Evolutionary conservation across 2,888 invertebrate species (phyloP), one percentile per base, ranked within the genome.

Genomic region (Tridacna gigas): DNA sequence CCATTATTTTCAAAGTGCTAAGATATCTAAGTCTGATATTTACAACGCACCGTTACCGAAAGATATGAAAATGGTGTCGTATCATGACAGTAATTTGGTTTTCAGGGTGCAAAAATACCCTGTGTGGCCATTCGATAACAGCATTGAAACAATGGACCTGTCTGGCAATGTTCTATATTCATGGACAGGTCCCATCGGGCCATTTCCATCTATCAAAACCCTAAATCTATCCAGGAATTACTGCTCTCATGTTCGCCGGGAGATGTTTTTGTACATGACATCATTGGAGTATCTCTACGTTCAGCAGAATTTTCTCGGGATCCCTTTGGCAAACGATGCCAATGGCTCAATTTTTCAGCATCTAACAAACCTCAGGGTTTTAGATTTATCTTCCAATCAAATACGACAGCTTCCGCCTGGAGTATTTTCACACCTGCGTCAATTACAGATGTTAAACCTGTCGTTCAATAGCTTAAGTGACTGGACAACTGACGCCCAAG

Each of bases 271-370:
- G 5, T 48, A 26, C 9, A n/a, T 79, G 48, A 4, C 45, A 13
- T 56, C 37, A 0, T n/a, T 86, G 0, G 65, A 65, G 56, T 56
- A 26, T n/a, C 66, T 86, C 5, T 76, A 78, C 13, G 25, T 78
- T 13, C 73, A 80, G n/a, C 56, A 71, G 18, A 86, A 86, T 45
- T 51, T 51, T n/a, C n/a, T 86, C 11, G 86, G 86, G 18, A 12
- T 63, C 15, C 15, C 66, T 5, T 66, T 82, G 22, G 22, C 66
- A 26, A 60, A 78, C 18, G 66, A 63, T 13, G 26, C 3, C 9
- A 45, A 26, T 20, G 51, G 51, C 22, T 18, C 56, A 18, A 75
- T 84, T 12, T 84, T 86, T 61, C 20, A 63, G 20, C 22, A 66
- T 20, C 28, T 86, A 22, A 48, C 13, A 4, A 22, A 82, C 45